Evolutionary conservation across 2,113 vertebrate species (phyloP).

Genomic region (Nothoprocta pentlandii): DNA sequence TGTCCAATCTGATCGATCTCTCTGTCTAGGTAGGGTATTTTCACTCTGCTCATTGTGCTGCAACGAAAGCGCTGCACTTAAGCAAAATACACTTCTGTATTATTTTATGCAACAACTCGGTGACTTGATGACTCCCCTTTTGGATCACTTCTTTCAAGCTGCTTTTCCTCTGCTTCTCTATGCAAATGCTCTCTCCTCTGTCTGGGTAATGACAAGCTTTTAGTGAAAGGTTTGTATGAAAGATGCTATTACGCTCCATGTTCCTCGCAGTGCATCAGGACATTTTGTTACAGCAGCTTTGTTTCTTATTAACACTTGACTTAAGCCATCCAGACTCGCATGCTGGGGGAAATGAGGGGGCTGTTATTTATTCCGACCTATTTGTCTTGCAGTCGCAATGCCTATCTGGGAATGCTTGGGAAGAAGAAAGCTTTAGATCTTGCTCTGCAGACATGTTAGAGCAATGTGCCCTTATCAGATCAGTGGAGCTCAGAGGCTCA

Average conservation of each 20-base stretch:
- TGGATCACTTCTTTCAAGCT: slow-evolving; percentile 38
- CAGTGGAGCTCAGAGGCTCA: slow-evolving; percentile 43
- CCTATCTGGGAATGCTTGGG: slow-evolving; percentile 45
- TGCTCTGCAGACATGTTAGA: slow-evolving; percentile 64
- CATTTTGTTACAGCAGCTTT: slow-evolving; percentile 34
- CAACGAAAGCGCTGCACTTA: not conserved
- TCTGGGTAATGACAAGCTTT: slow-evolving; percentile 58
- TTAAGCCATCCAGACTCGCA: not conserved
- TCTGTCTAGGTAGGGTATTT: not conserved
- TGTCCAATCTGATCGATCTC: not conserved
- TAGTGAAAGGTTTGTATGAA: slow-evolving; percentile 17
- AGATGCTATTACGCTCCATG: slow-evolving; percentile 26
- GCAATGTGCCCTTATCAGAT: slow-evolving; percentile 53
- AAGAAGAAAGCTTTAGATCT: slow-evolving; percentile 54
- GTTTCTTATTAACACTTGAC: slow-evolving; percentile 57
- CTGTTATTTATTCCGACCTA: slow-evolving; percentile 46
- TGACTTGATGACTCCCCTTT: slow-evolving; percentile 16
- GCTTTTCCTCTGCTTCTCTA: slow-evolving; percentile 13
- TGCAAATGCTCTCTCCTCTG: slow-evolving; percentile 57
- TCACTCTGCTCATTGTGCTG: not conserved
- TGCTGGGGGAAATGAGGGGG: slow-evolving; percentile 37
- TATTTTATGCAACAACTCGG: not conserved
- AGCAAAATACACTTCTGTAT: not conserved
- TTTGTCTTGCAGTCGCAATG: slow-evolving; percentile 51
- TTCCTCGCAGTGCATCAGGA: slow-evolving; percentile 4